Evolutionary conservation across 2,113 vertebrate genomes (phyloP).

Genomic region (Pluvianellus socialis): DNA sequence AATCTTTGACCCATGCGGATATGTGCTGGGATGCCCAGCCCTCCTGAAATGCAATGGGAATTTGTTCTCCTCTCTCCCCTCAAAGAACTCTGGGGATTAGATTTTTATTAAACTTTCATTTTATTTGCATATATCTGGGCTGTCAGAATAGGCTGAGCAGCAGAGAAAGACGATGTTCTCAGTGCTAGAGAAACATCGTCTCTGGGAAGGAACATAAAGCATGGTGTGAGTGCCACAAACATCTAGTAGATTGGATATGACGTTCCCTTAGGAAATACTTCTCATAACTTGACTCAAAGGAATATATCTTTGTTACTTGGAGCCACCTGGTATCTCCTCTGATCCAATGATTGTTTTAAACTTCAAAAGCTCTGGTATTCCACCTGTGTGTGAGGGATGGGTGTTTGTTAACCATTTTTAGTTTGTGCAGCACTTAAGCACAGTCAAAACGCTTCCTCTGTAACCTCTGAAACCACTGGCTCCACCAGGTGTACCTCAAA

Average conservation of each 20-base stretch:
- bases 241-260: not conserved
- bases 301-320: not conserved
- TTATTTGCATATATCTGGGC: not conserved
- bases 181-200: not conserved
- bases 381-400: not conserved
- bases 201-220: not conserved
- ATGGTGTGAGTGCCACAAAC: not conserved
- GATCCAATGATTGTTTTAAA: not conserved
- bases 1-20: slow-evolving; percentile 1
- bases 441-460: not conserved
- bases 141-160: not conserved
- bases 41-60: not conserved
- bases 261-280: slow-evolving; percentile 2
- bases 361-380: not conserved
- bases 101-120: not conserved
- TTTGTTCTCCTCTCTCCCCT: not conserved
- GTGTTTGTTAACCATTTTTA: not conserved
- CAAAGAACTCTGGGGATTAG: not conserved
- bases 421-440: not conserved
- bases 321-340: not conserved
- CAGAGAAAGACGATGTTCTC: not conserved
- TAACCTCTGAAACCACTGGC: not conserved
- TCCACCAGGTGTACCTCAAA: not conserved
- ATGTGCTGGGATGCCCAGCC: slow-evolving; percentile 17
- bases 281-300: not conserved